Base-by-base conservation (phyloP, 2,797 vertebrate genomes). In the Liasis olivaceus region DNA sequence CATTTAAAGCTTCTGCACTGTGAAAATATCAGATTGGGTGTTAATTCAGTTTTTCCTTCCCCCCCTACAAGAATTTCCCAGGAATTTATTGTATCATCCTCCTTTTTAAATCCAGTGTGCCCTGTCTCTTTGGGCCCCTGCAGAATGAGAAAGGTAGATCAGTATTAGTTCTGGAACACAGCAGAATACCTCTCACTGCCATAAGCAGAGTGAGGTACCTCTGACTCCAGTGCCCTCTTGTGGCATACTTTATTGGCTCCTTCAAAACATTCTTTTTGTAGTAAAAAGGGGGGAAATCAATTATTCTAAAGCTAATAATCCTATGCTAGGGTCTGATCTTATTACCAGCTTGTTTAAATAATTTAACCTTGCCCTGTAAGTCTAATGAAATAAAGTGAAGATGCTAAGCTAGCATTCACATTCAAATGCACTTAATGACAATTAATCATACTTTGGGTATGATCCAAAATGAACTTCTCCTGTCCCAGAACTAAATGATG, bases 11-110 rank as follows among this genome's bases (percentile, higher is more conserved):
- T 15, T 77, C 72, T 42, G 7, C 17, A 3, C 36, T 77, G 36
- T 42, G 22, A 77, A 51, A 51, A 86, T 93, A 92, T 92, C 88
- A 89, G 66, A 89, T 24, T 31, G 15, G 62, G 47, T 28, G 22
- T 0, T n/a, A 8, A 51, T 8, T 4, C 6, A 0, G 24, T 47
- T 6, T 5, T 20, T 6, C 8, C 17, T 14, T 36, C 36, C 24
- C 7, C 8, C 24, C 8, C 62, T 84, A 7, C 26, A 90, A 88
- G 66, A 13, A 59, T 85, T 86, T 13, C 1, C 36, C 58, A 0
- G 0, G 0, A 24, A 15, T 24, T 14, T 1, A 0, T 9, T 5
- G 0, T 0, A 1, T 42, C 36, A 86, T 31, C 47, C 36, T 87
- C 62, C 77, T 85, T 93, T 92, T 59, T 13, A 0, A n/a, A 42